Evolutionary conservation across 1,140 invertebrate species (phyloP).

Genomic region (Drosophila simulans): DNA sequence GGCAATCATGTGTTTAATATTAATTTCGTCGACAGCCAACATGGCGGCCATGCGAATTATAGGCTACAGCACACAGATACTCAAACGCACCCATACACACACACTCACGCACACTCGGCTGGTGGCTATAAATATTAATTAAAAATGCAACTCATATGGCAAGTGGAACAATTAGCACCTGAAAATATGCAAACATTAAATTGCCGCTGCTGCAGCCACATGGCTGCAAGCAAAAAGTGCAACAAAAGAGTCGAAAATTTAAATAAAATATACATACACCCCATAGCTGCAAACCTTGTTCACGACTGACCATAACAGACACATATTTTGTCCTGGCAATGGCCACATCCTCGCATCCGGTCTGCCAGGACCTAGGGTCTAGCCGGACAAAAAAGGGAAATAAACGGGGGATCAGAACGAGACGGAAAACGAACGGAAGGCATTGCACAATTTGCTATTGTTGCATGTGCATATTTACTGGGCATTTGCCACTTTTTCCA

Average conservation of each 20-base stretch:
- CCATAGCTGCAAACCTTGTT: constrained; percentile 23
- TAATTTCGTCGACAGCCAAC: constrained; percentile 77
- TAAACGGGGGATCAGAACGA: constrained; percentile 19
- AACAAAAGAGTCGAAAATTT: constrained; percentile 57
- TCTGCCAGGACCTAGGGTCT: constrained; percentile 46
- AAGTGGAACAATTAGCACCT: constrained; percentile 84
- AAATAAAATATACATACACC: constrained; percentile 55
- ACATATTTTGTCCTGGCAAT: constrained; percentile 82
- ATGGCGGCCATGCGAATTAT: constrained; percentile 65
- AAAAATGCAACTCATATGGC: constrained; percentile 84
- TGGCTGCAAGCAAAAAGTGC: constrained; percentile 24
- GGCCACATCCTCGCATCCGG: constrained; percentile 64
- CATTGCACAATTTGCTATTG: constrained; percentile 75
- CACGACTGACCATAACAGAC: constrained; percentile 79
- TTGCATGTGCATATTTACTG: constrained; percentile 51
- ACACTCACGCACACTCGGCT: neutral
- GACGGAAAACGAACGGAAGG: constrained; percentile 68
- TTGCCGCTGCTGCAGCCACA: constrained; percentile 58
- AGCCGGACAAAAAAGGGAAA: constrained; percentile 28
- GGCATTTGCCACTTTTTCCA: constrained; percentile 37
- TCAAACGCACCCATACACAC: neutral
- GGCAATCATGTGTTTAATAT: constrained; percentile 84
- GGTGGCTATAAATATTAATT: constrained; percentile 78
- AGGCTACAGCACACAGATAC: constrained; percentile 18
- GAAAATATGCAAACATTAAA: constrained; percentile 85